Evolutionary conservation across 2,888 invertebrate species (phyloP).

Genomic region (Clepsis dumicolana): DNA sequence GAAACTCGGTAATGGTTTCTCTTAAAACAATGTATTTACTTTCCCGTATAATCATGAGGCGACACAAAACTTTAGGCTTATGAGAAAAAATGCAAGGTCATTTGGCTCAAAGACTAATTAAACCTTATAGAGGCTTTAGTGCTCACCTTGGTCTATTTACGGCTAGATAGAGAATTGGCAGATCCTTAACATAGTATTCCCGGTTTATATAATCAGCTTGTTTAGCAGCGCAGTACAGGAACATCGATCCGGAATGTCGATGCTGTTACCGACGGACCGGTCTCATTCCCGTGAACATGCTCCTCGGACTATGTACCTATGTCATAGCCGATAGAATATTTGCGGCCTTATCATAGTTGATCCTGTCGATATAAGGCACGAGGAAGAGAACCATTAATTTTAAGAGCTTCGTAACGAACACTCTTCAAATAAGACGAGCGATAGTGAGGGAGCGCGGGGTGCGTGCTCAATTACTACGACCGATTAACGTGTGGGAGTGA

Average conservation of each 20-base stretch:
- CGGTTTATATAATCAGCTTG: slow-evolving; percentile 44
- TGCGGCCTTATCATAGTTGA: slow-evolving; percentile 45
- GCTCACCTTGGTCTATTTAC: not conserved
- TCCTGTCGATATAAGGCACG: slow-evolving; percentile 41
- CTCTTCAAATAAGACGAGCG: slow-evolving; percentile 23
- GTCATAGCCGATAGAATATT: slow-evolving; percentile 43
- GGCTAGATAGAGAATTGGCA: slow-evolving; percentile 9
- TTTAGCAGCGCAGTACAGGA: slow-evolving; percentile 48
- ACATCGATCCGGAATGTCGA: slow-evolving; percentile 49
- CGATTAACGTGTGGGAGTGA: slow-evolving; percentile 55
- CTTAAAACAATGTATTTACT: slow-evolving; percentile 36
- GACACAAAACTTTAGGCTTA: not conserved
- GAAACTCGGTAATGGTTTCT: slow-evolving; percentile 41
- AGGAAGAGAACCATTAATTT: slow-evolving; percentile 41
- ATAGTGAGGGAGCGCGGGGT: slow-evolving; percentile 40
- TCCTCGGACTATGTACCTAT: slow-evolving; percentile 43
- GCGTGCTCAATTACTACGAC: slow-evolving; percentile 50
- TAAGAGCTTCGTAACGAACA: slow-evolving; percentile 38
- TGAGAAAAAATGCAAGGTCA: not conserved
- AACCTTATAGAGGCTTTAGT: not conserved
- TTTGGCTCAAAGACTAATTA: not conserved
- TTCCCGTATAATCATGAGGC: not conserved
- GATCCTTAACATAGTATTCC: slow-evolving; percentile 23
- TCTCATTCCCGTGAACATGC: slow-evolving; percentile 48
- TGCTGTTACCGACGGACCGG: slow-evolving; percentile 49